Base-by-base conservation (phyloP, 2,797 vertebrate genomes). In the Podargus strigoides region DNA sequence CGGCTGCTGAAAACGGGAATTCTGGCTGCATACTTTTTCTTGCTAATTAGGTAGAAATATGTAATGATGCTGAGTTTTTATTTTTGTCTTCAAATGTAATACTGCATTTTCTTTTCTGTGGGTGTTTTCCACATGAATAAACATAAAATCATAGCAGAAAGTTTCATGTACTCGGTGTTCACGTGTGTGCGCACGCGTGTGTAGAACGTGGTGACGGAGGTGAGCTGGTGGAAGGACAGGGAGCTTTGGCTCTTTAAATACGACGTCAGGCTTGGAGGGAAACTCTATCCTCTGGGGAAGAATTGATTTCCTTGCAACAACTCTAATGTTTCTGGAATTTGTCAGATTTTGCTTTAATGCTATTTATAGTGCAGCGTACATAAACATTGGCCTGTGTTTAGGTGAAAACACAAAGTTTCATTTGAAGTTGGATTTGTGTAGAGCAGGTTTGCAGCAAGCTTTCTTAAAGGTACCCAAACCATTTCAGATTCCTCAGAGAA, bases 301-400 rank as follows among this genome's bases (percentile, higher is more conserved):
- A 63, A 58, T 62, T 19, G 2, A 44, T 76, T 95, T 93, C 91
- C 92, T 89, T 95, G 59, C 55, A 47, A 15, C 69, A 76, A 15
- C 74, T 91, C 83, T 96, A 72, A 91, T 84, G 85, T 93, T 93
- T 88, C 87, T 96, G 96, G 94, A 91, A 91, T 96, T 90, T 85
- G 85, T 90, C 96, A 94, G 90, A 32, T 96, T 93, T 91, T 91
- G 80, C 94, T 96, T 96, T 96, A 93, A 95, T 95, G 95, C 94
- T 96, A 90, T 96, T 96, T 96, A 96, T 96, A 96, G 96, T 69
- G 79, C 80, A 66, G 93, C 88, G 11, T 91, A 78, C 72, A 41
- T 95, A 96, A 96, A 96, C 94, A 96, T 2, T 90, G 88, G 91
- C 77, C 66, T 69, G 73, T 95, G 94, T 96, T 96, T 94, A 91